Conservation (phyloP, 2,888 invertebrate species). For the Drosophila maculinotata region DNA sequence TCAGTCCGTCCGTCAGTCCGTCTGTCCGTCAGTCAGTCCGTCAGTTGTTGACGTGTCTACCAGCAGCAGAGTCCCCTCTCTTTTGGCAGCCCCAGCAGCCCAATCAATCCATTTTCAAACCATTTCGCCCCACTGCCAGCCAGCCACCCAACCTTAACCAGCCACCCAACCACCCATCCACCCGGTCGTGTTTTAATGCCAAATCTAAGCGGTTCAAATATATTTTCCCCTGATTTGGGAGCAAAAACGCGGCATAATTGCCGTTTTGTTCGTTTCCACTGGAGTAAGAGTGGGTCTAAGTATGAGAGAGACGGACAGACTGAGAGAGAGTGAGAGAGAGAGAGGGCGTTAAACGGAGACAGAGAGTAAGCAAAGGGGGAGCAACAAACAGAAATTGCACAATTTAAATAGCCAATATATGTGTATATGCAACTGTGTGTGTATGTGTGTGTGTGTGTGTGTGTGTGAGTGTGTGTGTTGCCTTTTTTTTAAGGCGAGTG, state of each 20-base stretch:
- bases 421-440: constrained; percentile 22
- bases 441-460: constrained; percentile 9
- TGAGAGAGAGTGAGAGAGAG: constrained; percentile 1
- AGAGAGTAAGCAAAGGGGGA: constrained; percentile 27
- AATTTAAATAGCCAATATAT: constrained; percentile 62
- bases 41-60: constrained; percentile 47
- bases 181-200: constrained; percentile 64
- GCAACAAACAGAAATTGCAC: constrained; percentile 65
- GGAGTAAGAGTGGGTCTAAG: constrained; percentile 10
- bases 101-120: constrained; percentile 64
- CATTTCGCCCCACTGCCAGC: constrained; percentile 32
- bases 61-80: constrained; percentile 23
- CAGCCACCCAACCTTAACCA: constrained; percentile 26
- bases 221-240: constrained; percentile 74
- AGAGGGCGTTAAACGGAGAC: constrained; percentile 14
- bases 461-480: constrained; percentile 10
- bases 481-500: constrained; percentile 50
- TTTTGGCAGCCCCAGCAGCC: constrained; percentile 36
- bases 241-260: constrained; percentile 79
- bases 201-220: constrained; percentile 80
- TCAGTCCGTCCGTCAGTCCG: constrained; percentile 4
- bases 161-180: constrained; percentile 31
- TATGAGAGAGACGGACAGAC: neutral
- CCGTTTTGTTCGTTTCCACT: constrained; percentile 69
- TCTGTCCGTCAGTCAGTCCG: constrained; percentile 6